Base-by-base conservation (phyloP, 2,888 invertebrate species). In the Drosophila anomalata region DNA sequence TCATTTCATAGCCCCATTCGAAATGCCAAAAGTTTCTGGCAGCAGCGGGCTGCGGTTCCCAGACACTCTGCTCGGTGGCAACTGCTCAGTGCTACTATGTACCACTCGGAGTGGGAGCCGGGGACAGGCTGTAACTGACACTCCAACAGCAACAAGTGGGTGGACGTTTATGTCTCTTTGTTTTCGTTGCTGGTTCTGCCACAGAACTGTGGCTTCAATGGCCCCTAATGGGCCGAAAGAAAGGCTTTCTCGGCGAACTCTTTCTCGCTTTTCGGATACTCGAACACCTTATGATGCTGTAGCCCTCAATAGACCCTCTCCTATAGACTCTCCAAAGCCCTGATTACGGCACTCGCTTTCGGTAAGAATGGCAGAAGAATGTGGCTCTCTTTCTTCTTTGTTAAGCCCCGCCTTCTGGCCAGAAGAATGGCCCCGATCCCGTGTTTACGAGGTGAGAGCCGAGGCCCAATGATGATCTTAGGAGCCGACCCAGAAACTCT, bases 151-250 rank as follows among this genome's bases (percentile, higher is more conserved):
- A 87, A 79, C 85, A 85, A 85, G 85, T 85, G 87, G 85, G 85
- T 82, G 85, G 85, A 85, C 85, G 75, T 85, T 87, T 85, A 87
- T 80, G 87, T 80, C 83, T 85, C 80, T 80, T 85, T 85, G 80
- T 87, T 75, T 87, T 83, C 48, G 66, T 54, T 17, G 20, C 33
- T 46, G 57, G 73, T 73, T 68, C 74, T 77, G 58, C 73, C 77
- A 70, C 66, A 70, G 79, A 57, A 62, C 73, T 67, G 54, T 69
- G 61, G 60, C 68, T 68, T 75, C 52, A 68, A 73, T 69, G 73
- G 79, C 66, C 55, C 53, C 50, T 62, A 58, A 50, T 29, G 12
- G 22, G 4, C 22, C 3, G 22, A 24, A 24, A 24, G 22, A 24
- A 24, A 24, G 3, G 22, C 22, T 24, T 24, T 24, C 22, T 24